Evolutionary conservation across 2,113 vertebrate species (phyloP).

Genomic region (Vulpes ferrilata): DNA sequence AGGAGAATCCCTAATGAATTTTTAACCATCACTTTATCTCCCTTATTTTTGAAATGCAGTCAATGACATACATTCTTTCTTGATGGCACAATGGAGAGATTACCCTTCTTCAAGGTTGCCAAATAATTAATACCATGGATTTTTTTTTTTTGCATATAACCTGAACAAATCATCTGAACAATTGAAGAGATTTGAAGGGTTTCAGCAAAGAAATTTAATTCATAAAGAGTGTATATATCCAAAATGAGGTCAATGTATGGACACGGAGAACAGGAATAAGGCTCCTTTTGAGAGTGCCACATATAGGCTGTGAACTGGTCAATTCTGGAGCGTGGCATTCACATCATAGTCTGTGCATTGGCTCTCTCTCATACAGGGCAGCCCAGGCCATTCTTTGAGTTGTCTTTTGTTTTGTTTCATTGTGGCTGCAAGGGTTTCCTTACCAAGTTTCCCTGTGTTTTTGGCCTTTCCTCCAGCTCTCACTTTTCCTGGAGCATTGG

Average conservation of each 20-base stretch:
- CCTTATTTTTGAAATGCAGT: neutral
- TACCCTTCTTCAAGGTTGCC: neutral
- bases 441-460: slow-evolving; percentile 14
- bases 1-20: slow-evolving; percentile 15
- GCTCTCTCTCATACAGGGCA: neutral
- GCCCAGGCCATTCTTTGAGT: neutral
- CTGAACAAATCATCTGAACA: neutral
- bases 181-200: neutral
- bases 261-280: neutral
- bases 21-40: slow-evolving; percentile 24
- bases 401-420: neutral
- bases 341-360: neutral
- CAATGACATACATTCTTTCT: slow-evolving; percentile 22
- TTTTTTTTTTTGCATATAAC: slow-evolving; percentile 44
- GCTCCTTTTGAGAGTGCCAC: neutral
- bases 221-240: neutral
- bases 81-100: neutral
- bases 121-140: slow-evolving; percentile 7
- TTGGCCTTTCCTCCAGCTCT: neutral
- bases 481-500: neutral
- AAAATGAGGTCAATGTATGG: neutral
- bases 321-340: neutral
- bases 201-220: slow-evolving; percentile 57
- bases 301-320: neutral
- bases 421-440: neutral